These are phyloP conservation scores for Subanguina moxae DNA, from an alignment of 1,140 invertebrate genomes.

Conservation along the genomic window DNA sequence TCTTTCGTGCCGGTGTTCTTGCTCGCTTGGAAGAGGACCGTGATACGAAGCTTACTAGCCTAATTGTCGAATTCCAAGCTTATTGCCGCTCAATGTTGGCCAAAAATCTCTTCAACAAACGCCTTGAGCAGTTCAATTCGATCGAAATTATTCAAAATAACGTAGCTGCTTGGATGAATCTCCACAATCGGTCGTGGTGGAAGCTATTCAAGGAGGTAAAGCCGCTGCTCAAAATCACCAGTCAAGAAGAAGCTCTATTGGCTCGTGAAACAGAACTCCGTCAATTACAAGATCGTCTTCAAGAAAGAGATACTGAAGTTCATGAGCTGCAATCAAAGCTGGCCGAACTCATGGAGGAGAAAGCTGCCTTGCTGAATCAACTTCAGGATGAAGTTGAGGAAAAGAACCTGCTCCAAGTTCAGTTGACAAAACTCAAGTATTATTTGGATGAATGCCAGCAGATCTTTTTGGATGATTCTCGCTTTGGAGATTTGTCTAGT, in stretches of 20 bases:
- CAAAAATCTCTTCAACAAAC: conserved; percentile 87
- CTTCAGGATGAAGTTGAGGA: no score
- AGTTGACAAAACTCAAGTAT: no score
- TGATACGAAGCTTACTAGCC: conserved; percentile 95
- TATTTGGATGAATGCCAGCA: no score
- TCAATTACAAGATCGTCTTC: no score
- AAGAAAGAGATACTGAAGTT: conserved; percentile 28
- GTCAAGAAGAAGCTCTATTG: conserved; percentile 81
- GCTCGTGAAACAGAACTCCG: conserved; percentile 90
- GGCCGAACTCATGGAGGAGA: conserved; percentile 73
- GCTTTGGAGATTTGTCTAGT: no score
- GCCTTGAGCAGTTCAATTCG: conserved; percentile 92
- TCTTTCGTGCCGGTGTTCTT: conserved; percentile 94
- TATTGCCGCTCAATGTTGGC: conserved; percentile 92
- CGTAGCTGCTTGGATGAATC: conserved; percentile 92
- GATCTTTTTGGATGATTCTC: no score
- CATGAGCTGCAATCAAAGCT: conserved; percentile 28
- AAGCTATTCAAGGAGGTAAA: conserved; percentile 89
- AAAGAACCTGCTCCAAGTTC: no score
- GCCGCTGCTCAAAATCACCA: conserved; percentile 63
- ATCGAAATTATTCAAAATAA: conserved; percentile 98
- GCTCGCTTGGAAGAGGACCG: conserved; percentile 97
- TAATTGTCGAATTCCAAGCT: conserved; percentile 96
- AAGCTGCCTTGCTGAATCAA: no score
- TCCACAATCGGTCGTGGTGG: conserved; percentile 98